These are phyloP conservation scores for Hipposideros larvatus DNA, from an alignment of 2,797 vertebrate genomes.

Conservation along the genomic window DNA sequence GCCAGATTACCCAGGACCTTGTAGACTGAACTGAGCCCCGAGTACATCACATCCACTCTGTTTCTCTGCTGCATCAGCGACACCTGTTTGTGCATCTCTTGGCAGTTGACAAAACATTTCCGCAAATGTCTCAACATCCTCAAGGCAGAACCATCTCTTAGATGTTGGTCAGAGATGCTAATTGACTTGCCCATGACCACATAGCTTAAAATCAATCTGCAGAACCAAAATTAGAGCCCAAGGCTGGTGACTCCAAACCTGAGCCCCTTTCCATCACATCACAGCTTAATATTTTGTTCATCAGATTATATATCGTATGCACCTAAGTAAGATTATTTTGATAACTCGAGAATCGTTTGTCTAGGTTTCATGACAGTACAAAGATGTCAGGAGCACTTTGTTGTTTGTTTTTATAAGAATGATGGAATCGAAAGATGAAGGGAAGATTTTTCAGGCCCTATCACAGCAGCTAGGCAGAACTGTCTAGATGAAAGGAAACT, in stretches of 20 bases:
- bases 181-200: background rate
- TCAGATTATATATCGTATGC: background rate
- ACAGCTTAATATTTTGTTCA: constrained; percentile 9
- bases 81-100: background rate
- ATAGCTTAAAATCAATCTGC: background rate
- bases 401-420: constrained; percentile 39
- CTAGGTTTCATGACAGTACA: constrained; percentile 1
- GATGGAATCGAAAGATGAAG: constrained; percentile 15
- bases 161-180: background rate
- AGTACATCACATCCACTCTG: background rate
- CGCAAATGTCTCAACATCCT: background rate
- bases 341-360: background rate
- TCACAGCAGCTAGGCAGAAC: background rate
- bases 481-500: constrained; percentile 14
- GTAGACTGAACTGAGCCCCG: background rate
- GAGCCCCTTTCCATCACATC: background rate
- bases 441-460: background rate
- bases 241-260: background rate
- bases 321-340: background rate
- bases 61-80: background rate
- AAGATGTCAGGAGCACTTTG: background rate
- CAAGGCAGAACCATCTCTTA: background rate
- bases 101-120: background rate
- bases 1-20: background rate
- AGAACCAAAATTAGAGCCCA: background rate